Base-by-base conservation (phyloP, 2,113 vertebrate species). In the Fulmarus glacialis region DNA sequence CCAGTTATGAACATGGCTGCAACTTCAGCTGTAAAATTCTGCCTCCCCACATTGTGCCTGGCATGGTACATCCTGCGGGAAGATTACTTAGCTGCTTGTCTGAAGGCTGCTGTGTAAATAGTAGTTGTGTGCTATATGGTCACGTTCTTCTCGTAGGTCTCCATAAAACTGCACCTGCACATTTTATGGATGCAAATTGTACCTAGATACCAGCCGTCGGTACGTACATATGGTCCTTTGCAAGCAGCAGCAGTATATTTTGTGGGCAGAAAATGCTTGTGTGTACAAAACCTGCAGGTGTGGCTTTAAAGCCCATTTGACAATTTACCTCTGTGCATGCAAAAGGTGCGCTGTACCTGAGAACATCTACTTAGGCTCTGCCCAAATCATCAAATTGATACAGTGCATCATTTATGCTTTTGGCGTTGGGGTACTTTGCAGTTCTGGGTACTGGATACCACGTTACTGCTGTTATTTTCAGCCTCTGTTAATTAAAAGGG, bases 401-500 rank as follows among this genome's bases (percentile, higher is more conserved):
- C 8, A 59, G 48, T 59, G 20, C 63, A 53, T 34, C 43, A 3
- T 48, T 87, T 72, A 4, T 55, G 23, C 34, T 82, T 86, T 53
- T 63, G 22, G 27, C 4, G 0, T 29, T 79, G 72, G 26, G 8
- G 6, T 59, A 27, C 52, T 79, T 75, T 8, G 24, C 62, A 48
- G 40, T 84, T 82, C 29, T 43, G 34, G 22, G n/a, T 48, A 9
- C 24, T 36, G 43, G 42, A 3, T 56, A 27, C 20, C 29, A 45
- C 40, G 18, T 75, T 53, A n/a, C 34, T 75, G 72, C 80, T 87
- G 72, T 32, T 71, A 43, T 29, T 89, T 80, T 50, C 48, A 40
- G 11, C 30, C 56, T 96, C 60, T 34, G 20, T 50, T 92, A 95
- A 94, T 85, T 94, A 81, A 97, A 89, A 86, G 60, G 15, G 70